Evolutionary conservation across 2,113 vertebrate species (phyloP).

Genomic region (Panthera tigris): DNA sequence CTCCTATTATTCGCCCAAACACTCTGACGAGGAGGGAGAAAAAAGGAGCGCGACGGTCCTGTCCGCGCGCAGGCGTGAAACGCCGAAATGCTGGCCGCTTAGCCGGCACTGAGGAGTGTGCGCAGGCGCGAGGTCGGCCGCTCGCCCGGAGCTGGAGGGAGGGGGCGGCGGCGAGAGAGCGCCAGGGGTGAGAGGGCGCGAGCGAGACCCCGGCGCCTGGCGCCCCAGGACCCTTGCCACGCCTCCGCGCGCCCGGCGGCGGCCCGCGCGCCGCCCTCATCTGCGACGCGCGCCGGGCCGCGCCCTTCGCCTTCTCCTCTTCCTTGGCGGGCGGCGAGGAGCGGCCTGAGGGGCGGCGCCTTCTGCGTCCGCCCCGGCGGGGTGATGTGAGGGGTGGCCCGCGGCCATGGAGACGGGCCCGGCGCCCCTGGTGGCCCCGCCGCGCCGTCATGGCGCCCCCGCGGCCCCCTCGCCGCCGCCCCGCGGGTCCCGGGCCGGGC

Average conservation of each 20-base stretch:
- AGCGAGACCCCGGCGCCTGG: background rate
- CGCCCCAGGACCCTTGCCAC: background rate
- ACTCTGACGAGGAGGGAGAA: background rate
- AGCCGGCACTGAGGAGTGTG: slow-evolving; percentile 34
- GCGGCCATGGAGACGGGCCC: slow-evolving; percentile 85
- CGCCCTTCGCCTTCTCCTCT: slow-evolving; percentile 67
- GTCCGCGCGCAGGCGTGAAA: slow-evolving; percentile 69
- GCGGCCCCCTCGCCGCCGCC: slow-evolving; percentile 73
- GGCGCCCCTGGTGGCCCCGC: slow-evolving; percentile 84
- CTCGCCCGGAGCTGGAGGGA: slow-evolving; percentile 44
- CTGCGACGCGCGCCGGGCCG: slow-evolving; percentile 47
- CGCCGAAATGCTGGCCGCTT: background rate
- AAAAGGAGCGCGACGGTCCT: slow-evolving; percentile 46
- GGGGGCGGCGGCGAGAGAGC: slow-evolving; percentile 55
- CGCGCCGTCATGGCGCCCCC: slow-evolving; percentile 77
- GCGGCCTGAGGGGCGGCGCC: slow-evolving; percentile 73
- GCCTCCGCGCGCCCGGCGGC: background rate
- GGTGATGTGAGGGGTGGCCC: slow-evolving; percentile 84
- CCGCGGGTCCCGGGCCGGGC: slow-evolving; percentile 81
- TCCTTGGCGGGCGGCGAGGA: slow-evolving; percentile 50
- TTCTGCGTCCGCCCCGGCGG: slow-evolving; percentile 73
- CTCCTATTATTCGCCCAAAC: slow-evolving; percentile 47
- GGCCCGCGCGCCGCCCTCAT: slow-evolving; percentile 32
- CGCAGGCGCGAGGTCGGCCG: slow-evolving; percentile 67
- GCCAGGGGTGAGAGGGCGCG: background rate